Conservation (phyloP, 2,113 vertebrate species). For the Campylomormyrus tamandua region DNA sequence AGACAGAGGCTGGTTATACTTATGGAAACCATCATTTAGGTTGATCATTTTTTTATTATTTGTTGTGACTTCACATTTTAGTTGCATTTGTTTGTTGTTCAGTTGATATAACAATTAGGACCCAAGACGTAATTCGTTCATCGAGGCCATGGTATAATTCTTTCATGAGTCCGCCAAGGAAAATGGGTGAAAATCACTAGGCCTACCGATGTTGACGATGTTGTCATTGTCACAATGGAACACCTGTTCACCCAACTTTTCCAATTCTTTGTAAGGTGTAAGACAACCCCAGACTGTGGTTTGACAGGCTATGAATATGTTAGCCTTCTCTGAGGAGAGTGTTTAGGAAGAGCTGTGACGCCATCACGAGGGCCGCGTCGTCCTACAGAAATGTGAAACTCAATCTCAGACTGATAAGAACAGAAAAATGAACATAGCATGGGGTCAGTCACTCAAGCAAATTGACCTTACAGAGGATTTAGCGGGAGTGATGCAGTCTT, state of each 20-base stretch:
- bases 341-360: background rate
- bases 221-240: background rate
- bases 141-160: background rate
- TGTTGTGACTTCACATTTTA: background rate
- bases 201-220: background rate
- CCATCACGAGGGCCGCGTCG: background rate
- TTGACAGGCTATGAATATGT: conserved; percentile 3
- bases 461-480: background rate
- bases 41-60: background rate
- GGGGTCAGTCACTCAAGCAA: background rate
- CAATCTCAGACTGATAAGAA: background rate
- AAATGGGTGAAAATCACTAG: background rate
- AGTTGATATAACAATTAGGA: background rate
- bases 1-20: background rate
- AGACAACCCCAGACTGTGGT: background rate
- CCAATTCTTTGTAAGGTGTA: conserved; percentile 1
- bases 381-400: background rate
- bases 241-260: background rate
- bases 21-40: background rate
- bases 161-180: background rate
- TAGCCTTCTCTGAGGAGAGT: background rate
- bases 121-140: background rate
- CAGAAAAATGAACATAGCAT: background rate
- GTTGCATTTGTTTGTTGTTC: background rate
- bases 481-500: background rate